Evolutionary conservation across 2,888 invertebrate genomes (phyloP).

Genomic region (Julus scanicus): DNA sequence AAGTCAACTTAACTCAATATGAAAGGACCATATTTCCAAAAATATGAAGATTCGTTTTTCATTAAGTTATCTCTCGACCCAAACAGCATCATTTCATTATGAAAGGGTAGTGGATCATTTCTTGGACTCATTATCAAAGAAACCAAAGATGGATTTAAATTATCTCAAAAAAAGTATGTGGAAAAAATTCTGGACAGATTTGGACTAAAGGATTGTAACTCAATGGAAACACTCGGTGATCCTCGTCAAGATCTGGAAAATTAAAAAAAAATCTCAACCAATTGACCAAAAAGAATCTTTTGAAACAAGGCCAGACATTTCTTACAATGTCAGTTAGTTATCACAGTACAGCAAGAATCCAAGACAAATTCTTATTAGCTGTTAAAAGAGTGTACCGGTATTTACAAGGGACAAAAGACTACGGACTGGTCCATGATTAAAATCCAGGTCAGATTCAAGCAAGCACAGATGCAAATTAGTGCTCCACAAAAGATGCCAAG

Average conservation of each 20-base stretch:
- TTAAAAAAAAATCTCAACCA: neutral
- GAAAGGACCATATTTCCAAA: no score
- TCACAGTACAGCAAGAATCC: slow-evolving; percentile 38
- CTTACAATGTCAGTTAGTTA: neutral
- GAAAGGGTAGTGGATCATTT: neutral
- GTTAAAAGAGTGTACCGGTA: neutral
- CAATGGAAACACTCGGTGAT: neutral
- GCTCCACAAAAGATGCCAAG: slow-evolving; percentile 46
- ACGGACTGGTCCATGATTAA: neutral
- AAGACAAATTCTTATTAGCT: neutral
- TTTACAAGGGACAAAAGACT: neutral
- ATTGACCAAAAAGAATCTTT: neutral
- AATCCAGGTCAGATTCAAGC: neutral
- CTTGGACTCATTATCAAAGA: neutral
- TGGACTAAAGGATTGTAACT: neutral
- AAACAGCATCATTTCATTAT: neutral
- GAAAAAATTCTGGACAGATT: neutral
- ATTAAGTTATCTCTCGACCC: no score
- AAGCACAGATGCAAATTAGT: slow-evolving; percentile 44
- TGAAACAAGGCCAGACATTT: slow-evolving; percentile 15
- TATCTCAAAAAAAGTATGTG: neutral
- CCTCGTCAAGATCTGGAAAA: neutral
- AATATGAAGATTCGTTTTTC: no score
- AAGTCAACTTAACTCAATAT: no score
- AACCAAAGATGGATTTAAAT: neutral